phyloP scores from a whole-genome alignment of 1,140 invertebrate species.

The Meloidogyne exigua region DNA sequence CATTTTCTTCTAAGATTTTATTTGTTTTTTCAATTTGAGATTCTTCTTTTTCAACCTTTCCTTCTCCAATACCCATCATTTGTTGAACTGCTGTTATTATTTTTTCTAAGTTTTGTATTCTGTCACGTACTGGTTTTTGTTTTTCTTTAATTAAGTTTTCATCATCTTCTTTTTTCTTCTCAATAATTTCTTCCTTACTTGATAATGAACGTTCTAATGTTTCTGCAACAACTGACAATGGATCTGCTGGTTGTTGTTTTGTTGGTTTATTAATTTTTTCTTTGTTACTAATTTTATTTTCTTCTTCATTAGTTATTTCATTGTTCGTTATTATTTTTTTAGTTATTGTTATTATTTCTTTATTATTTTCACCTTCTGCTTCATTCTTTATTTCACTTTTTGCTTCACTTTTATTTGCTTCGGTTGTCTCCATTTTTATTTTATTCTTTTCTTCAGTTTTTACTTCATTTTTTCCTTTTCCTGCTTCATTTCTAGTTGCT shows the following conservation, averaged over 20 bases:
- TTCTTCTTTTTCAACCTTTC: background rate
- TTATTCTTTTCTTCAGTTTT: background rate
- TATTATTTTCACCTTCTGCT: background rate
- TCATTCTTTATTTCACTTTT: background rate
- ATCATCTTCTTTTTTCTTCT: background rate
- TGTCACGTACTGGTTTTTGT: slow-evolving; percentile 8
- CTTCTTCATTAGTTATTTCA: background rate
- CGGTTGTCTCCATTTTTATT: background rate
- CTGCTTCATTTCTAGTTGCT: background rate
- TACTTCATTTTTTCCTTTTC: background rate
- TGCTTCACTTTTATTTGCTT: background rate
- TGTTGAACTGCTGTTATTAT: slow-evolving; percentile 46
- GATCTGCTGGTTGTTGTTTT: slow-evolving; percentile 13
- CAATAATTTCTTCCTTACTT: slow-evolving; percentile 1
- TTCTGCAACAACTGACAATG: slow-evolving; percentile 13
- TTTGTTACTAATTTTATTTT: background rate
- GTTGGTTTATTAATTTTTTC: slow-evolving; percentile 10
- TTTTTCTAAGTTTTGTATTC: slow-evolving; percentile 37
- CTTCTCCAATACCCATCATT: slow-evolving; percentile 33
- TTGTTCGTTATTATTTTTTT: background rate
- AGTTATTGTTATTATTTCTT: background rate
- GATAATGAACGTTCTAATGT: slow-evolving; percentile 22
- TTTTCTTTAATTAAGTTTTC: background rate
- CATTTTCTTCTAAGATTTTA: background rate
- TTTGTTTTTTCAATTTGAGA: background rate